Percentiles rank a stretch among this genome's conserved stretches.
Evolutionary conservation across 1,140 invertebrate species (phyloP).

Genomic region (Lordiphosa collinella): DNA sequence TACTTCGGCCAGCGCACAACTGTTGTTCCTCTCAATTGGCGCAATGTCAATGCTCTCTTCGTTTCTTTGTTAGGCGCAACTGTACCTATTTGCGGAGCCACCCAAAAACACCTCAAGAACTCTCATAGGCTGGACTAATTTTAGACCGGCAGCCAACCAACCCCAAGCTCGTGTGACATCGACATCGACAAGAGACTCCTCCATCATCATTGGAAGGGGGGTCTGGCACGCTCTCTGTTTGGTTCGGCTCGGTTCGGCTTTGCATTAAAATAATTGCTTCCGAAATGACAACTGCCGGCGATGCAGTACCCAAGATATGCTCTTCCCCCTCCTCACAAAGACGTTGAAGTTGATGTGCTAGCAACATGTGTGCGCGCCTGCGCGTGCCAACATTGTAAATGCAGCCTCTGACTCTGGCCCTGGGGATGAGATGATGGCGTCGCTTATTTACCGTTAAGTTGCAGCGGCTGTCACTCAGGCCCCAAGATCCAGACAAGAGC

Average conservation of each 20-base stretch:
- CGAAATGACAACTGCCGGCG: slow-evolving; percentile 70
- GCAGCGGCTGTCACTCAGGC: slow-evolving; percentile 60
- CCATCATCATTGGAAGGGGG: slow-evolving; percentile 30
- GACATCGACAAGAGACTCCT: slow-evolving; percentile 25
- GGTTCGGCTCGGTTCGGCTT: slow-evolving; percentile 34
- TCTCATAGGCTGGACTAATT: slow-evolving; percentile 24
- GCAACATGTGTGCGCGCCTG: slow-evolving; percentile 73
- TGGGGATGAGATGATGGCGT: slow-evolving; percentile 36
- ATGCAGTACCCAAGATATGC: not conserved
- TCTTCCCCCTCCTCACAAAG: not conserved
- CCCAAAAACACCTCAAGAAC: slow-evolving; percentile 36
- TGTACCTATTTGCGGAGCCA: slow-evolving; percentile 16
- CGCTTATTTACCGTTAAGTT: slow-evolving; percentile 72
- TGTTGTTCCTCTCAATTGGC: slow-evolving; percentile 2
- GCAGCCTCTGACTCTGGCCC: slow-evolving; percentile 18
- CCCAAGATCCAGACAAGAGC: slow-evolving; percentile 32
- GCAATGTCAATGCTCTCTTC: not conserved
- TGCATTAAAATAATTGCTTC: slow-evolving; percentile 78
- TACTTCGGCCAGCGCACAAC: not conserved
- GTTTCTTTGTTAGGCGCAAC: slow-evolving; percentile 11
- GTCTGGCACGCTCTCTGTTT: slow-evolving; percentile 31
- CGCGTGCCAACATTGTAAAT: slow-evolving; percentile 72
- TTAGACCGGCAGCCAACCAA: slow-evolving; percentile 29
- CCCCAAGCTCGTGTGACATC: slow-evolving; percentile 25
- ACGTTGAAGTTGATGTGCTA: slow-evolving; percentile 35